phyloP scores from a whole-genome alignment of 2,113 vertebrate genomes.

The Myotis lucifugus region DNA sequence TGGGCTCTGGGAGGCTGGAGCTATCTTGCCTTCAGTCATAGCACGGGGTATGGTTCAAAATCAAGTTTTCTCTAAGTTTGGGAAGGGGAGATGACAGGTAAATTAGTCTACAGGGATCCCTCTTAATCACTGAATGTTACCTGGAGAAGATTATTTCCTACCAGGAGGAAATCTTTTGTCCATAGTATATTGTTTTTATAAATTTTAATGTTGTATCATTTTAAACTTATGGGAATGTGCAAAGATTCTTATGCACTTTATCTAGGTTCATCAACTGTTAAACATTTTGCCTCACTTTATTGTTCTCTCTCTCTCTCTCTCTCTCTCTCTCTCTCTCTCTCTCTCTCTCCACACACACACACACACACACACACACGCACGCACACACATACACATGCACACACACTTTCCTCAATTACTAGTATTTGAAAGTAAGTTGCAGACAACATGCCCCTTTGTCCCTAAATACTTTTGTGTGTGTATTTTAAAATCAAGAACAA shows the following conservation, averaged over 20 bases:
- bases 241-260: background rate
- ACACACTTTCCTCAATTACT: background rate
- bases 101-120: background rate
- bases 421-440: background rate
- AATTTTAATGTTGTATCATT: background rate
- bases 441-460: background rate
- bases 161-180: background rate
- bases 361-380: no score
- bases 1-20: background rate
- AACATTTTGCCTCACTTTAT: background rate
- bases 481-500: slow-evolving; percentile 18
- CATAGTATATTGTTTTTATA: background rate
- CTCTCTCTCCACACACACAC: no score
- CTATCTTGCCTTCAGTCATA: background rate
- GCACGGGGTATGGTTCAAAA: background rate
- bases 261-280: background rate
- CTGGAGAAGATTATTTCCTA: background rate
- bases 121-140: background rate
- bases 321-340: no score
- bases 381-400: no score
- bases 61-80: slow-evolving; percentile 7
- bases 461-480: background rate
- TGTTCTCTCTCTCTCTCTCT: background rate
- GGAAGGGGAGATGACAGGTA: background rate
- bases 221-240: background rate